Conservation (phyloP, 1,140 invertebrate genomes). For the Potamilus streckersoni region DNA sequence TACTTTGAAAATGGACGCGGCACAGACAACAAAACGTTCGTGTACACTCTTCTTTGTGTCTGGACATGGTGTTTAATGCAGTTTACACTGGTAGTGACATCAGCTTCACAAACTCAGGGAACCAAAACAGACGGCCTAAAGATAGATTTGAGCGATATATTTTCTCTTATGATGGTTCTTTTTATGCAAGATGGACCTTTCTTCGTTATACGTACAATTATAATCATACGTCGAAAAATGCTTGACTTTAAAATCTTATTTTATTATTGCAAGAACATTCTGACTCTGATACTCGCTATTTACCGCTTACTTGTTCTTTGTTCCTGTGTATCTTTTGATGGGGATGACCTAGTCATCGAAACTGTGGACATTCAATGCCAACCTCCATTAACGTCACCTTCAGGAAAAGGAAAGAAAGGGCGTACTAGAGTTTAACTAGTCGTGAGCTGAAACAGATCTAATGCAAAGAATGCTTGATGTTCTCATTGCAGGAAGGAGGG, state of each 20-base stretch:
- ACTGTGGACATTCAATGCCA: too few relatives aligned
- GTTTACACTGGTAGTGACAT: constrained; percentile 18
- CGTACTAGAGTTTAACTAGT: too few relatives aligned
- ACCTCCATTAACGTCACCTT: too few relatives aligned
- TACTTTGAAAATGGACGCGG: constrained; percentile 5
- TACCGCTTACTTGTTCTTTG: constrained; percentile 21
- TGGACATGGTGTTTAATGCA: constrained; percentile 26
- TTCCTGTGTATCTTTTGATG: constrained; percentile 12
- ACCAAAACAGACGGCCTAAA: background rate
- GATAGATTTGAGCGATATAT: constrained; percentile 10
- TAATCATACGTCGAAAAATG: background rate
- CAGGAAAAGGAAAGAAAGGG: too few relatives aligned
- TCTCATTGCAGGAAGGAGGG: too few relatives aligned
- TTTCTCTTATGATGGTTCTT: constrained; percentile 25
- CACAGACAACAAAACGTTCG: background rate
- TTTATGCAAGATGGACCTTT: constrained; percentile 34
- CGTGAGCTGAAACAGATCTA: too few relatives aligned
- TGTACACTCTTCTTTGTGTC: constrained; percentile 13
- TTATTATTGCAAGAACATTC: constrained; percentile 17
- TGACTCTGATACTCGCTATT: constrained; percentile 17
- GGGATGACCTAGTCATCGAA: constrained; percentile 16
- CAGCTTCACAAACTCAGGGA: background rate
- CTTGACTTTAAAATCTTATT: constrained; percentile 25
- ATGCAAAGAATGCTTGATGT: too few relatives aligned
- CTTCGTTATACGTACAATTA: constrained; percentile 2